Base-by-base conservation (phyloP, 2,113 vertebrate species). In the Gymnobelideus leadbeateri region DNA sequence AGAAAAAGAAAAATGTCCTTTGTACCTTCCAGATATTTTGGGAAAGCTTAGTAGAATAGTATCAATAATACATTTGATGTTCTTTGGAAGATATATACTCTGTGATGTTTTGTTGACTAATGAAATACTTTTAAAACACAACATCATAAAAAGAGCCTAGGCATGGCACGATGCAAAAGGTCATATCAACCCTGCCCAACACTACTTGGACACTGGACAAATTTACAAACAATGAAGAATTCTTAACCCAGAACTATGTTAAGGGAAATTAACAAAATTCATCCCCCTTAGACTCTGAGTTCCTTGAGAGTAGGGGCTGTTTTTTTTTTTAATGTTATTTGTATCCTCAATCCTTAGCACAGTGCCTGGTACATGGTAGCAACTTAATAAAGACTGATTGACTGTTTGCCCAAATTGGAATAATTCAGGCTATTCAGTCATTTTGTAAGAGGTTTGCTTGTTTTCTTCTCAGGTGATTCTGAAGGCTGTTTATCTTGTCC, bases 401-500 rank as follows among this genome's bases (percentile, higher is more conserved):
- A 68, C n/a, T 84, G 68, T 96, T 93, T 95, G 96, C 93, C 5
- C 10, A 92, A 43, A 95, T 91, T 54, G 89, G 94, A 6, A 31
- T 77, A 92, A 23, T n/a, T 55, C 25, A 7, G n/a, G 89, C 94
- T 90, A 61, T 10, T 89, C 93, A 51, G 96, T 91, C 89, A 19
- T 0, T 0, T 28, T 93, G 6, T 43, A 23, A 23, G n/a, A 4
- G 37, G 94, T 96, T 92, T 94, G 77, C 94, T 93, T 77, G 4
- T 91, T 91, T 51, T 89, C 90, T 91, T 51, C 55, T 6, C 97
- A 99, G 99, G 99, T 99, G 54, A 98, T 99, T 77, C 97, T 99
- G 96, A 99, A 99, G 92, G 99, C 99, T 31, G 99, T 99, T 92
- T 99, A 99, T 68, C 98, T 99, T n/a, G 99, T 99, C 51, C 99